These are phyloP conservation scores for Oreohelix idahoensis DNA, from an alignment of 1,140 invertebrate species.

Conservation along the genomic window DNA sequence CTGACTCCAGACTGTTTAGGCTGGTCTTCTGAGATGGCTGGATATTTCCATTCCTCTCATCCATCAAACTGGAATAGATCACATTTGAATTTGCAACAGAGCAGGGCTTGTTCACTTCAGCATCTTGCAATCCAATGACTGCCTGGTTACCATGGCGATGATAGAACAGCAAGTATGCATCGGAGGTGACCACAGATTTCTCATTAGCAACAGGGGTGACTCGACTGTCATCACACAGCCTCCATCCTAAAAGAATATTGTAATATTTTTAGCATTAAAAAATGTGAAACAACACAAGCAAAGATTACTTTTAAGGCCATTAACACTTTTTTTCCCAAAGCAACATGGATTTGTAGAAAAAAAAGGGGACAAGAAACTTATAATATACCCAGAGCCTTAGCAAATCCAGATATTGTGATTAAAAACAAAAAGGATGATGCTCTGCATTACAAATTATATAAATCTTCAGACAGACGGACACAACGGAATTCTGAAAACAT, in stretches of 20 bases:
- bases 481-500: too few species aligned
- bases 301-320: background rate
- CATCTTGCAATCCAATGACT: slow-evolving; percentile 2
- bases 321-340: background rate
- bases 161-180: slow-evolving; percentile 75
- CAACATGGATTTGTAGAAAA: background rate
- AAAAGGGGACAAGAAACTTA: too few species aligned
- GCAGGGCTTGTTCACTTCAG: background rate
- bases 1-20: background rate
- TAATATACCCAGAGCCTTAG: too few species aligned
- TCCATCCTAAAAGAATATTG: slow-evolving; percentile 71
- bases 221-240: slow-evolving; percentile 74
- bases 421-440: too few species aligned
- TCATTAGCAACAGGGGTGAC: slow-evolving; percentile 69
- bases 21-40: background rate
- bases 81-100: too few species aligned
- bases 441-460: too few species aligned
- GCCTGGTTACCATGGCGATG: slow-evolving; percentile 61
- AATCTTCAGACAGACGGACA: too few species aligned
- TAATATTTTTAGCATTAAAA: background rate
- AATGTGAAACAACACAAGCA: background rate
- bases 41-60: slow-evolving; percentile 26
- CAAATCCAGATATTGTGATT: too few species aligned
- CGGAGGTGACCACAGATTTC: slow-evolving; percentile 69
- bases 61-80: background rate